Evolutionary conservation across 1,140 invertebrate genomes (phyloP), one percentile per base, ranked within the genome.

Genomic region (Brachionus sp.): DNA sequence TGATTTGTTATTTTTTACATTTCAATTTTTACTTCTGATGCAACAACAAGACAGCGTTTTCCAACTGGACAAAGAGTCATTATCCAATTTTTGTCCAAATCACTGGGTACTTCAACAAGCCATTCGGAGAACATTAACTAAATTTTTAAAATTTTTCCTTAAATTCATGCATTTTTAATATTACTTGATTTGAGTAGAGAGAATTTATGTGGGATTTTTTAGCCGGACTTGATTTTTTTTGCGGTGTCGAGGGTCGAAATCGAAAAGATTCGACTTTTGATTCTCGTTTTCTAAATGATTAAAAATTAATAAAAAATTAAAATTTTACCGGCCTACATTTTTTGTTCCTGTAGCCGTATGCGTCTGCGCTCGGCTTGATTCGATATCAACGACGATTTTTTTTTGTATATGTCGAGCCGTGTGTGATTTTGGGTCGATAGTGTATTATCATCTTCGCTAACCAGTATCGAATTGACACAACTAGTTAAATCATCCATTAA

Each of bases 101-200:
- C 77, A 78, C 91, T 89, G 13, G 95, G 95, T 64, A 93, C 91
- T 85, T 97, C 94, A 1, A 93, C 88, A 87, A 98, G 89, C 95
- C 95, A 98, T 88, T 97, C 95, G 0, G 95, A 97, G 29, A 94
- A 86, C 94, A 94, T 94, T 39, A 94, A 87, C 87, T 91, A 70
- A 70, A 19, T 35, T 75, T 16, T 9, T 9, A 23, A 75, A 13
- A 42, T 7, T 10, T 13, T 78, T 25, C 5, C 19, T 53, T 37
- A 53, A 78, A 9, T n/a, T 16, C n/a, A 25, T 6, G 9, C 39
- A 12, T 12, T 19, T 16, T 29, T 35, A 66, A 35, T 62, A 80
- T 7, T 80, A 80, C 62, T 19, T 62, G 39, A 35, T 80, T 80
- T 16, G 35, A 33, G 25, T 66, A 80, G 23, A 23, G 46, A 12